These are phyloP conservation scores for Chaetodon auriga DNA, from an alignment of 2,113 vertebrate species.

Conservation along the genomic window DNA sequence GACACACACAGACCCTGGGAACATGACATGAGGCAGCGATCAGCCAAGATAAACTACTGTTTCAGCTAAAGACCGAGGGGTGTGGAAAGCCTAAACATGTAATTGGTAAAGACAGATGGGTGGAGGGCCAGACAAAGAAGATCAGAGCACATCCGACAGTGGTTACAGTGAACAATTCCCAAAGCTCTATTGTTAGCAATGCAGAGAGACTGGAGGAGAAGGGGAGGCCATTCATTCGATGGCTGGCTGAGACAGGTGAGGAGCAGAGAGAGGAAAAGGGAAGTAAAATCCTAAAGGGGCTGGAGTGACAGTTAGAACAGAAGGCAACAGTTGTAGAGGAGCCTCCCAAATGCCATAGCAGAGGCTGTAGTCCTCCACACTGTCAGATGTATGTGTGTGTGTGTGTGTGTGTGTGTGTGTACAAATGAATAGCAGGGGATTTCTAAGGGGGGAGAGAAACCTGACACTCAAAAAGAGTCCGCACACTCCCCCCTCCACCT, in stretches of 20 bases:
- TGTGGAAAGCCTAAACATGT: slow-evolving; percentile 45
- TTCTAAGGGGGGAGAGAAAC: slow-evolving; percentile 68
- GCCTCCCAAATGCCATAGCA: slow-evolving; percentile 73
- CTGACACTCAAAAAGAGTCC: slow-evolving; percentile 66
- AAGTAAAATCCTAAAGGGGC: slow-evolving; percentile 52
- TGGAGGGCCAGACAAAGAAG: slow-evolving; percentile 50
- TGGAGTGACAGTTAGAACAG: slow-evolving; percentile 69
- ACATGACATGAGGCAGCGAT: slow-evolving; percentile 32
- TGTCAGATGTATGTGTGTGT: slow-evolving; percentile 63
- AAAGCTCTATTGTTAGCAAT: slow-evolving; percentile 51
- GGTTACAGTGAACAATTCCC: slow-evolving; percentile 43
- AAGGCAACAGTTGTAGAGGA: slow-evolving; percentile 77
- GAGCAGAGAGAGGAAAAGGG: slow-evolving; percentile 38
- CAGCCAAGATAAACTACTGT: slow-evolving; percentile 41
- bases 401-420: slow-evolving; percentile 54
- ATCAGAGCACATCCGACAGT: slow-evolving; percentile 52
- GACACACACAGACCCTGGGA: slow-evolving; percentile 11
- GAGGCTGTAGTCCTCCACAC: slow-evolving; percentile 56
- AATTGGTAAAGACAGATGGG: slow-evolving; percentile 60
- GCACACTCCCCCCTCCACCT: slow-evolving; percentile 1
- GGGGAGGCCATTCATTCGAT: slow-evolving; percentile 57
- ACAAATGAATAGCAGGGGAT: slow-evolving; percentile 64
- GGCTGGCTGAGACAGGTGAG: slow-evolving; percentile 56
- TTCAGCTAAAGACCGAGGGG: slow-evolving; percentile 18
- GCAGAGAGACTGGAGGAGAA: slow-evolving; percentile 51